Base-by-base conservation (phyloP, 1,140 invertebrate species). In the Drosophila serrata region DNA sequence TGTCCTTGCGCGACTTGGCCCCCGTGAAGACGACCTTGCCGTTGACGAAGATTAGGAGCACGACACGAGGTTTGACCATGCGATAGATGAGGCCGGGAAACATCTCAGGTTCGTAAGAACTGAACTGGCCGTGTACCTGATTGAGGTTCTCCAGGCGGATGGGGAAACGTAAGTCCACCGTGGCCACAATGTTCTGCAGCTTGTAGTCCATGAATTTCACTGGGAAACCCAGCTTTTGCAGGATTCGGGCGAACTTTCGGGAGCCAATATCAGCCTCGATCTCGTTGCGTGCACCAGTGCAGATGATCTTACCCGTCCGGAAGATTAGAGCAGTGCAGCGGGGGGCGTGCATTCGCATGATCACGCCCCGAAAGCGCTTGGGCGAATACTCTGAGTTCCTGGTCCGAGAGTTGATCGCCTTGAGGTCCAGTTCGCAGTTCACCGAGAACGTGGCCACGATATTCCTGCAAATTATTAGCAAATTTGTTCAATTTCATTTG, bases 351-450 rank as follows among this genome's bases (percentile, higher is more conserved):
- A 99, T 99, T 90, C 98, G 95, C 99, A 99, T 99, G 15, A 99
- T 98, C 5, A 99, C 96, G 37, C 99, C 99, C 92, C 98, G 98
- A 94, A 99, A 99, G 90, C 99, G 95, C 55, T 97, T 96, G 31
- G 99, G 99, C 93, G 99, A 99, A 84, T 99, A 99, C 93, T 99
- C 99, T 0, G 99, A 99, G 94, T 99, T 99, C 91, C 99, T 95
- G 9, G 99, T 99, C 80, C 98, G 96, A 31, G 98, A 96, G 75
- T 99, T 99, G 70, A 99, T 99, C 72, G 97, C 96, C 90, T 96
- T 95, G 22, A 99, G 93, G 92, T 98, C 96, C 58, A 99, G 93
- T 93, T 96, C 96, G 92, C 97, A 98, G 27, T 96, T 96, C 48
- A 99, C 93, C 91, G 97, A 98, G 0, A 99, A 98, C 43, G 98